Evolutionary conservation across 2,888 invertebrate genomes (phyloP).

Genomic region (Pterostichus niger): DNA sequence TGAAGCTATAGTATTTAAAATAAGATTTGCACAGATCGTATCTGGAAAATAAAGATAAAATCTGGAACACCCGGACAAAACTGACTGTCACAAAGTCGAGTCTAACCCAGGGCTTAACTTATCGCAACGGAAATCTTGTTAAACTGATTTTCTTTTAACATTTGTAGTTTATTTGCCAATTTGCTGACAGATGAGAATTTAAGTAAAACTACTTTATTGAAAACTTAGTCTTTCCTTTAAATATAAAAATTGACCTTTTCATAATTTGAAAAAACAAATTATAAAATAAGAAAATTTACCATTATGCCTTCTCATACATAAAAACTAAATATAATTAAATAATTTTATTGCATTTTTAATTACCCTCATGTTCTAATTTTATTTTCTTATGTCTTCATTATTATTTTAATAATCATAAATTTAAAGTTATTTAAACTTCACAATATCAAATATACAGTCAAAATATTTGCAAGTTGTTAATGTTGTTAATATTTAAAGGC

Average conservation of each 20-base stretch:
- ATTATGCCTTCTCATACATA: too few relatives aligned
- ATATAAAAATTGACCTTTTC: too few relatives aligned
- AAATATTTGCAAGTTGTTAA: constrained; percentile 26
- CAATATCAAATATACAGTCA: not conserved
- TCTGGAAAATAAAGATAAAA: constrained; percentile 39
- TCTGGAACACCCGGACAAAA: constrained; percentile 44
- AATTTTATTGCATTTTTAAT: too few relatives aligned
- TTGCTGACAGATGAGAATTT: constrained; percentile 16
- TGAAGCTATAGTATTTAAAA: constrained; percentile 25
- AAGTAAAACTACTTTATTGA: not conserved
- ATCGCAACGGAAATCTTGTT: constrained; percentile 40
- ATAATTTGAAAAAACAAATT: too few relatives aligned
- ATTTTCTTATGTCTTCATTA: too few relatives aligned
- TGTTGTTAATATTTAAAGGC: constrained; percentile 29
- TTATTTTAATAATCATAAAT: too few relatives aligned
- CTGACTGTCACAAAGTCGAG: constrained; percentile 41
- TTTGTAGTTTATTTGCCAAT: constrained; percentile 41
- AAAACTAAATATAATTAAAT: too few relatives aligned
- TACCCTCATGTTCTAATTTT: too few relatives aligned
- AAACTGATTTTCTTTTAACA: constrained; percentile 34
- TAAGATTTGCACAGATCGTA: constrained; percentile 40
- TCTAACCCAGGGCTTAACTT: constrained; percentile 39
- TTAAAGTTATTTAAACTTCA: too few relatives aligned
- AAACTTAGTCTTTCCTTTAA: too few relatives aligned
- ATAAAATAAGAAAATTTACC: too few relatives aligned